A percentile compares a stretch with the other conserved stretches of the same genome.
Conservation (phyloP, 2,113 vertebrate species). For the Isichthys henryi region DNA sequence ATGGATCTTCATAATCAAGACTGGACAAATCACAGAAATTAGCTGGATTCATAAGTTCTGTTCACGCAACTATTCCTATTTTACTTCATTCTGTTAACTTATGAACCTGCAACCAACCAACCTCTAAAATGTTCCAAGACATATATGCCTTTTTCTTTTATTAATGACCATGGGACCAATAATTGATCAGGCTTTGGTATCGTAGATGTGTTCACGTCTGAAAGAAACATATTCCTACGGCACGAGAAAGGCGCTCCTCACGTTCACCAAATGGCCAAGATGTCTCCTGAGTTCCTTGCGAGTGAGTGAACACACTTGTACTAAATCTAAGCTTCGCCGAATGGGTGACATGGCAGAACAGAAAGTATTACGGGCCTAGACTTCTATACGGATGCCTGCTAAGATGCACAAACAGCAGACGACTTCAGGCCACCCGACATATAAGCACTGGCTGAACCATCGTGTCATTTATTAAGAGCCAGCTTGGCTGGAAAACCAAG, state of each 20-base stretch:
- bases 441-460: background rate
- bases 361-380: background rate
- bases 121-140: background rate
- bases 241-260: background rate
- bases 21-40: background rate
- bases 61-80: background rate
- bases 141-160: background rate
- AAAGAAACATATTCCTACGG: background rate
- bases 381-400: background rate
- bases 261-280: background rate
- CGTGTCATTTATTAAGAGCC: background rate
- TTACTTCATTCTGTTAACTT: background rate
- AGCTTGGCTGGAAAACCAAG: background rate
- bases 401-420: background rate
- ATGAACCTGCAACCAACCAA: background rate
- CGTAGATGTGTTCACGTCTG: background rate
- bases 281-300: background rate
- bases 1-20: background rate
- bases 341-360: background rate
- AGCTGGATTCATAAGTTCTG: background rate
- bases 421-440: background rate
- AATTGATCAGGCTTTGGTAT: background rate
- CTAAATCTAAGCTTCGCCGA: background rate
- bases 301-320: background rate
- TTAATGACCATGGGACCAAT: background rate